A percentile compares a stretch with the other conserved stretches of the same genome.
Evolutionary conservation across 2,888 invertebrate genomes (phyloP).

Genomic region (Dorcus parallelipipedus): DNA sequence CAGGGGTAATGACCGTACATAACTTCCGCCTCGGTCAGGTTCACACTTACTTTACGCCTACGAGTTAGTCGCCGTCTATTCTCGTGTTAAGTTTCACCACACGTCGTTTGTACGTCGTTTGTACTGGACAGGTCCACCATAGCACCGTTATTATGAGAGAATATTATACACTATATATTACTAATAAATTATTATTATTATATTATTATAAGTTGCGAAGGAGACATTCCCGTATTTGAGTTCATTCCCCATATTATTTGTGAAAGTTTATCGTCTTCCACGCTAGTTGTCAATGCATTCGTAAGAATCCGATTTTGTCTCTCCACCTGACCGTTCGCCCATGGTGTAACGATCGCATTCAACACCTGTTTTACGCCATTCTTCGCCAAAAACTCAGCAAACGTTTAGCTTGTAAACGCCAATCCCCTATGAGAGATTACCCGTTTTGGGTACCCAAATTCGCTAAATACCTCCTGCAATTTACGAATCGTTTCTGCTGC

Average conservation of each 20-base stretch:
- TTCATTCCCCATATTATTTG: conserved; percentile 33
- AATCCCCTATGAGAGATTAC: conserved; percentile 24
- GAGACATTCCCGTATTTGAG: conserved; percentile 29
- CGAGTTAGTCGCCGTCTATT: too few relatives aligned
- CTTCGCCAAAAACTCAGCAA: conserved; percentile 19
- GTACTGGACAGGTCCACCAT: too few relatives aligned
- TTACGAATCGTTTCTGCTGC: neutral
- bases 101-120: too few relatives aligned
- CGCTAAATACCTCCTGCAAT: neutral
- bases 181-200: conserved; percentile 16
- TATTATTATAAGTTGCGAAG: conserved; percentile 30
- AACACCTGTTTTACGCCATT: conserved; percentile 11
- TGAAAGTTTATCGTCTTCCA: conserved; percentile 32
- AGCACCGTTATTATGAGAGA: too few relatives aligned
- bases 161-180: too few relatives aligned
- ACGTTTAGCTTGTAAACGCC: conserved; percentile 20
- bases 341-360: conserved; percentile 23
- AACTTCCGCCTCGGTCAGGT: too few relatives aligned
- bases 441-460: conserved; percentile 21
- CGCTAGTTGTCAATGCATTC: conserved; percentile 27
- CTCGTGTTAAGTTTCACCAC: too few relatives aligned
- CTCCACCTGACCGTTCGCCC: conserved; percentile 27
- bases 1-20: too few relatives aligned
- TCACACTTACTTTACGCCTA: too few relatives aligned
- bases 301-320: conserved; percentile 31